A percentile compares a stretch with the other conserved stretches of the same genome.
These are phyloP conservation scores for Ladona fulva DNA, from an alignment of 1,140 invertebrate genomes.

Conservation along the genomic window DNA sequence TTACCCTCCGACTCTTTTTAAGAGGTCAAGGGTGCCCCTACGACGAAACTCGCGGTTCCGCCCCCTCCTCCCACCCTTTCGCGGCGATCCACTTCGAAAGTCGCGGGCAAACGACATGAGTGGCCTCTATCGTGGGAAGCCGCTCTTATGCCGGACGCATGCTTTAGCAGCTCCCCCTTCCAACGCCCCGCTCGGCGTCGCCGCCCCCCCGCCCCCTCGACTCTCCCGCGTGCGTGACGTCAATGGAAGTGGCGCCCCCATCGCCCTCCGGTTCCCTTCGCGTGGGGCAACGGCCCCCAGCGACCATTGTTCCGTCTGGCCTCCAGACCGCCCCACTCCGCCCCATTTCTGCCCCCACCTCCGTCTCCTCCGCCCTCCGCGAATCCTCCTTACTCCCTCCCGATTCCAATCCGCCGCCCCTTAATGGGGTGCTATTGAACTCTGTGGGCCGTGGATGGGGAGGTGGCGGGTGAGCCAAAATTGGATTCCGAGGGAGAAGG, in stretches of 20 bases:
- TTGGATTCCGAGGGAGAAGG: no score
- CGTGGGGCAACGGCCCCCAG: not conserved
- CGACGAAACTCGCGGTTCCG: not conserved
- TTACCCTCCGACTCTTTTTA: not conserved
- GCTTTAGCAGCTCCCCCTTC: not conserved
- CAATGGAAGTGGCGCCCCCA: not conserved
- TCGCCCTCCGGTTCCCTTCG: not conserved
- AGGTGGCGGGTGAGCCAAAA: no score
- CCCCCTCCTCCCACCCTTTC: not conserved
- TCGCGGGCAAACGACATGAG: not conserved
- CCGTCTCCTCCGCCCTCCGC: not conserved
- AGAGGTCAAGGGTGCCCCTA: not conserved
- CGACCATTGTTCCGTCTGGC: constrained; percentile 6
- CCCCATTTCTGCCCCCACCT: not conserved
- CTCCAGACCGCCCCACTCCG: not conserved
- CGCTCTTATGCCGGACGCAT: not conserved
- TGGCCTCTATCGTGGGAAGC: not conserved
- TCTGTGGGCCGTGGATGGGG: no score
- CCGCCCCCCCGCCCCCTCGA: no score
- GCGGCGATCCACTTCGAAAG: not conserved
- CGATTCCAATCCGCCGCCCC: not conserved
- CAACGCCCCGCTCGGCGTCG: not conserved
- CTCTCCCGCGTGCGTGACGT: not conserved
- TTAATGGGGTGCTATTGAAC: constrained; percentile 9
- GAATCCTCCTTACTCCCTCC: not conserved